Evolutionary conservation across 2,797 vertebrate genomes (phyloP), one percentile per base, ranked within the genome.

Genomic region (Tauraco hartlaubi): DNA sequence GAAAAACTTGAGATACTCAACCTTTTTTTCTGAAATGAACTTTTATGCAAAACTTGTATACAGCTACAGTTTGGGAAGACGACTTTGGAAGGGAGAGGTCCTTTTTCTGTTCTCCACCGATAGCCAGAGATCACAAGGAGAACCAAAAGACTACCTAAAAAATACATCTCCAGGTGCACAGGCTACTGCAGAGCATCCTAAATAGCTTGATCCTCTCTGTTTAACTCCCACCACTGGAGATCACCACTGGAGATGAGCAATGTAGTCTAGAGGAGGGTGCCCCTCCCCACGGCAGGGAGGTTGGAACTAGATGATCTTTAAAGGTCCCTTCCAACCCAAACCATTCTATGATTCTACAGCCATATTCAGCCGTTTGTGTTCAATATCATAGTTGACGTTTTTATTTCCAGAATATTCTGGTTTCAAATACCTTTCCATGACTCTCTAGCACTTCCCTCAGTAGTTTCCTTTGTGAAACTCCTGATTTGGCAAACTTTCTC

Each of bases 231-330:
- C 3, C 20, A 49, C 31, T 21, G 35, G 13, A 88, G 13, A 35
- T 39, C 37, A 58, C 5, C 33, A 44, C 0, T 28, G 56, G 12
- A 83, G 12, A 41, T 11, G 12, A 75, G 12, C 16, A 52, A 9
- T 2, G 2, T 12, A 3, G 20, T 6, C 23, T 26, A 51, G 19
- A 16, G 54, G 7, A 33, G 71, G n/a, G 20, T 23, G 25, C 11
- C 21, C 12, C 49, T 15, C 4, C 12, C 59, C 26, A 9, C 2
- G 2, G 13, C 20, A 35, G 12, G 3, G 5, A 1, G 1, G 0
- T 20, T 69, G 37, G 15, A 69, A 37, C n/a, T 11, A 22, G 4
- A 23, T 19, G 2, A 43, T 35, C 2, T 54, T 33, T 56, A 39
- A 59, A 79, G 9, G 9, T 44, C 15, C 13, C 6, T 79, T 61